phyloP scores from a whole-genome alignment of 2,113 vertebrate genomes.

The Bubo blakistoni region DNA sequence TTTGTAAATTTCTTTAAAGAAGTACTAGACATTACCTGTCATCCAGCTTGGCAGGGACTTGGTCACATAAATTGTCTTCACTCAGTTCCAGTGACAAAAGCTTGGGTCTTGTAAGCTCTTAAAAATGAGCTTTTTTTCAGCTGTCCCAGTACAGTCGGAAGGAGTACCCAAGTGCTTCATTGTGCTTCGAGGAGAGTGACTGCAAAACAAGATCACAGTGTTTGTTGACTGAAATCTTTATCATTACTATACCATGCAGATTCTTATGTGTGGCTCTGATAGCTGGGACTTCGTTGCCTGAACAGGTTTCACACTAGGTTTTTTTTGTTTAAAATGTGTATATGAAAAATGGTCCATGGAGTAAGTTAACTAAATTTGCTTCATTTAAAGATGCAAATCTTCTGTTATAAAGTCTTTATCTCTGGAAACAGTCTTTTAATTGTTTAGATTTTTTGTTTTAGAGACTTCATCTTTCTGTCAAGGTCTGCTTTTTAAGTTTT shows the following conservation, averaged over 20 bases:
- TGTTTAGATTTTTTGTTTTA: not conserved
- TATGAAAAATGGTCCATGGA: not conserved
- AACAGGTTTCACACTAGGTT: not conserved
- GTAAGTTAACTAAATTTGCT: not conserved
- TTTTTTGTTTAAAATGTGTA: not conserved
- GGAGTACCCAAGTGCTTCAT: not conserved
- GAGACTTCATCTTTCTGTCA: not conserved
- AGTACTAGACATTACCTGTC: not conserved
- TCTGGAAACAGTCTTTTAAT: not conserved
- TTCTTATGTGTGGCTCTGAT: not conserved
- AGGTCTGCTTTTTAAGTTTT: not conserved
- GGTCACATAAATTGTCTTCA: not conserved
- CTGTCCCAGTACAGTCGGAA: not conserved
- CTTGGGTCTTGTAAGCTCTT: not conserved
- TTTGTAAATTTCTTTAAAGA: not conserved
- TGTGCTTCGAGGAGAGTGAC: not conserved
- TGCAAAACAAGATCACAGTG: not conserved
- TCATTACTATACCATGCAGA: fast-evolving
- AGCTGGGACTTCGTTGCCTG: not conserved
- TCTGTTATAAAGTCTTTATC: not conserved
- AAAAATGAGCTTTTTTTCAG: not conserved
- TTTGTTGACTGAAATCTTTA: not conserved
- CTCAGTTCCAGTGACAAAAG: not conserved
- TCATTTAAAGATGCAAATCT: not conserved
- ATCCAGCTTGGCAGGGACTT: not conserved